These are phyloP conservation scores for Cephus rjabovi DNA, from an alignment of 2,888 invertebrate species.

Conservation along the genomic window DNA sequence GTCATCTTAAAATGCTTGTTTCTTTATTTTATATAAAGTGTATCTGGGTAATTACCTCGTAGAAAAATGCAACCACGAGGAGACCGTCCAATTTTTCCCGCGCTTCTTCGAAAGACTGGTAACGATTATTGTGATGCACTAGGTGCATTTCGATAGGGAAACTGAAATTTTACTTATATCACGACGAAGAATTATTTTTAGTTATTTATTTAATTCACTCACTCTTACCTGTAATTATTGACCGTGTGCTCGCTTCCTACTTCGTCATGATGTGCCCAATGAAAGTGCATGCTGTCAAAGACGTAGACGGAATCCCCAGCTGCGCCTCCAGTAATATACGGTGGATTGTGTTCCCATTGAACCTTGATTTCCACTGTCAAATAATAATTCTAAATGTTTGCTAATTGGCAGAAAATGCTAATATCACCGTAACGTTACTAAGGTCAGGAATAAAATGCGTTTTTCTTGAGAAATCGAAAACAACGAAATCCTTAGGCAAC, in stretches of 20 bases:
- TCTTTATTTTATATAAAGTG: not conserved
- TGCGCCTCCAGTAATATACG: not conserved
- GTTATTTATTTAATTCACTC: not conserved
- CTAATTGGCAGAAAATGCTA: not conserved
- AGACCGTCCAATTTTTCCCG: conserved; percentile 76
- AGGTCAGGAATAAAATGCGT: too few species aligned
- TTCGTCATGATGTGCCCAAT: not conserved
- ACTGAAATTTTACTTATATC: conserved; percentile 58
- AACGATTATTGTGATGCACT: conserved; percentile 77
- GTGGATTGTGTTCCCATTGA: not conserved
- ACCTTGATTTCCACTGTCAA: not conserved
- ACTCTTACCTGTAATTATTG: not conserved
- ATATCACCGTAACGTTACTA: not conserved
- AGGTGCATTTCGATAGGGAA: conserved; percentile 80
- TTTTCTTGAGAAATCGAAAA: too few species aligned
- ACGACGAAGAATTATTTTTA: not conserved
- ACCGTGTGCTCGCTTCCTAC: not conserved
- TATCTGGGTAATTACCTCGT: conserved; percentile 69
- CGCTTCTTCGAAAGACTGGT: conserved; percentile 71
- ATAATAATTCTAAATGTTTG: not conserved
- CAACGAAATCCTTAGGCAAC: too few species aligned
- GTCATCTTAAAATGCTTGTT: not conserved
- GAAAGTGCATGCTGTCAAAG: not conserved
- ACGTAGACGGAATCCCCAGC: not conserved
- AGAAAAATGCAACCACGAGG: conserved; percentile 80